Evolutionary conservation across 2,797 vertebrate genomes (phyloP), one percentile per base, ranked within the genome.

Genomic region (Heliangelus exortis): DNA sequence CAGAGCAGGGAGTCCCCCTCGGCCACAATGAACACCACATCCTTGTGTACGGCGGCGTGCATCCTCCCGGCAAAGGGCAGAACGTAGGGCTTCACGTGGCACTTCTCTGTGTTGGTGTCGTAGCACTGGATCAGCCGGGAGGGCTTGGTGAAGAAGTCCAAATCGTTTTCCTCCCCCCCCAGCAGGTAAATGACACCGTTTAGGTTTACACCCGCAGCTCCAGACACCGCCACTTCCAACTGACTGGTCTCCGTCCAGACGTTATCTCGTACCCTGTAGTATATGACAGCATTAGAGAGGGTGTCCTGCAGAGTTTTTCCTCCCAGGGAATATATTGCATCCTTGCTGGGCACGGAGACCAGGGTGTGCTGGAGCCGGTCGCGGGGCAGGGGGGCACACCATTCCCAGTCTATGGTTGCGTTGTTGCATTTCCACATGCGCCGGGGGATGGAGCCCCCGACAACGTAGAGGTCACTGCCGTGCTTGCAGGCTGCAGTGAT

Each of bases 351-450:
- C 67, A 99, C 99, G 0, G 99, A 99, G 72, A 99, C 99, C 33
- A 99, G 98, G 8, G 99, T 99, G 94, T 99, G 99, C 75, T 99
- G 99, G 45, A 99, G 99, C 50, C 99, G 99, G 97, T 99, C 99
- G 26, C 99, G 98, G 31, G 99, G 99, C 85, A 99, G 97, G 5
- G 99, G 99, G 10, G 99, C 99, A 12, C 99, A 99, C 96, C 99
- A 98, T 91, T 99, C 99, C 99, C 99, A 99, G 98, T 99, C 99
- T 98, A 99, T 99, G 0, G 99, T 99, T 2, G 99, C 99, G 76
- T 99, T 99, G 97, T 99, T 99, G 97, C 99, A 99, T 93, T 99
- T 99, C 99, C 99, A 99, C 99, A 99, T 99, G 92, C 99, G 98
- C 1, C 99, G 98, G 4, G 99, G 99, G 69, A 99, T 99, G 66